Evolutionary conservation across 1,140 invertebrate species (phyloP).

Genomic region (Lepidotrigona ventralis): DNA sequence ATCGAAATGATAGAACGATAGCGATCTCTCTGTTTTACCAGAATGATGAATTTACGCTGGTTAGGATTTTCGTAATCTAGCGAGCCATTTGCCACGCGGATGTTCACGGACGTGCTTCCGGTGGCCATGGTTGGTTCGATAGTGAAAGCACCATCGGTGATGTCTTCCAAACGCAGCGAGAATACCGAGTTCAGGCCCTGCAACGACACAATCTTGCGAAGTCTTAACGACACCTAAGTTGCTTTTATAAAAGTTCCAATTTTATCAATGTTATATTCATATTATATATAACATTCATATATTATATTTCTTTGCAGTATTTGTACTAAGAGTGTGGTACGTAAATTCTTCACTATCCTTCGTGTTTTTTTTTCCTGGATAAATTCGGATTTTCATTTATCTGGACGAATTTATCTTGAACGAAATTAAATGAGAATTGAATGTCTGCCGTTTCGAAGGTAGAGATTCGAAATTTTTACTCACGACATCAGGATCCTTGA

Average conservation of each 20-base stretch:
- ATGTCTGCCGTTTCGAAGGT: too few species aligned
- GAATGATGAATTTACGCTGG: conserved; percentile 93
- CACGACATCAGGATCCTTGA: conserved; percentile 92
- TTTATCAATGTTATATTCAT: too few species aligned
- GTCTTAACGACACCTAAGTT: background rate
- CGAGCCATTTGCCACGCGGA: conserved; percentile 89
- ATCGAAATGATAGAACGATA: background rate
- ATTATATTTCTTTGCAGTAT: background rate
- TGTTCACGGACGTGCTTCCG: conserved; percentile 90
- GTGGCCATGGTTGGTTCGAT: conserved; percentile 90
- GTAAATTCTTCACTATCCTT: too few species aligned
- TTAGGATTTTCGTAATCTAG: conserved; percentile 96
- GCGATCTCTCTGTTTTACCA: conserved; percentile 81
- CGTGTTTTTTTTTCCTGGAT: too few species aligned
- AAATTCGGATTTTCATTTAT: too few species aligned
- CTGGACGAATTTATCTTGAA: too few species aligned
- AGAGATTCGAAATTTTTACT: conserved; percentile 66
- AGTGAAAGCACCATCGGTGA: conserved; percentile 87
- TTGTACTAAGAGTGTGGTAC: too few species aligned
- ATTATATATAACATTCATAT: too few species aligned
- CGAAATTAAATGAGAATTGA: too few species aligned
- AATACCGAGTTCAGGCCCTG: conserved; percentile 92
- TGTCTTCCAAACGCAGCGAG: conserved; percentile 87
- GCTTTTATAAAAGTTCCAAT: background rate
- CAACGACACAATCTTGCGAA: conserved; percentile 50